Base-by-base conservation (phyloP, 2,113 vertebrate species). In the Pardalotus punctatus region DNA sequence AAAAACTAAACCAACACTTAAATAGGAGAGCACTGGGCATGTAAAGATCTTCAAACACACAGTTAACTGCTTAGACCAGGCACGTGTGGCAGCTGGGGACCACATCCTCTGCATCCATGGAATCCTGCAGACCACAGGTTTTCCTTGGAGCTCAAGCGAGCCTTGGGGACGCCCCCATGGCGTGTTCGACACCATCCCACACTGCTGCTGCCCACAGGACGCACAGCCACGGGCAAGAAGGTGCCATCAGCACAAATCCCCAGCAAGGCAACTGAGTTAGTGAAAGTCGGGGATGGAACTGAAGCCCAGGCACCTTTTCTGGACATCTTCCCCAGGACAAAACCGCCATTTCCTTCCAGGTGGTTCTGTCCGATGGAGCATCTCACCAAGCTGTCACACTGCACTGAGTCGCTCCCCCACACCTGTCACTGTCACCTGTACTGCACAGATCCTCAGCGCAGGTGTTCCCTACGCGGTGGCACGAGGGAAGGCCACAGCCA, bases 171-270 rank as follows among this genome's bases (percentile, higher is more conserved):
- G 28, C 4, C 18, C 31, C 22, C 1, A 0, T 0, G 3, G n/a
- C 0, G 0, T 5, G 11, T 50, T 14, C 7, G 14, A 21, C 20
- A 6, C 21, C 22, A 4, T 42, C 40, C 13, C 2, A 1, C 36
- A 6, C 3, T 10, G 78, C 33, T 50, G 33, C 53, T 54, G 54
- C 61, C 43, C 35, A 3, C 0, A 18, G 65, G 60, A 43, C 71
- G 11, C 21, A 24, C 25, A 71, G 57, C 51, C 40, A 1, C 2
- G n/a, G 48, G 47, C 58, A 48, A n/a, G 23, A 35, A 73, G 16
- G 16, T 22, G 4, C 13, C 31, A 17, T 28, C 14, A 16, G 27
- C n/a, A 72, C 31, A 56, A 60, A 92, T 31, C 45, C 23, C 45
- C 28, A 47, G 24, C n/a, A 69, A n/a, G 71, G 58, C 11, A 89